Evolutionary conservation across 2,113 vertebrate genomes (phyloP).

Genomic region (Gambusia holbrooki): DNA sequence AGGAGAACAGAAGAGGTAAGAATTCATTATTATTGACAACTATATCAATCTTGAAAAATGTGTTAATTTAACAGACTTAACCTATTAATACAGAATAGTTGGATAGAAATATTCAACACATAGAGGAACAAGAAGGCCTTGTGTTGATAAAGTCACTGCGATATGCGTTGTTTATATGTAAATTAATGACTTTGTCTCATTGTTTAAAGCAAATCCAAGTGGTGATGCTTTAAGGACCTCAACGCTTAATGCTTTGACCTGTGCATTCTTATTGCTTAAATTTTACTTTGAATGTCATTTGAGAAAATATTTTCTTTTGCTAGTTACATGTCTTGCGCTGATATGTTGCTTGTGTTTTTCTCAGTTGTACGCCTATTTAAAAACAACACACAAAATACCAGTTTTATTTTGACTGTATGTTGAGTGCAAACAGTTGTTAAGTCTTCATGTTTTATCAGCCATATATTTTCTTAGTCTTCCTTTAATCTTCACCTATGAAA

Average conservation of each 20-base stretch:
- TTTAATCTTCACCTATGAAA: not conserved
- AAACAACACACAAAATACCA: not conserved
- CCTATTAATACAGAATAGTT: not conserved
- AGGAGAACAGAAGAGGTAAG: slow-evolving; percentile 70
- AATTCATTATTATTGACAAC: not conserved
- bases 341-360: not conserved
- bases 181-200: not conserved
- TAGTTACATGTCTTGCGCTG: not conserved
- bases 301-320: not conserved
- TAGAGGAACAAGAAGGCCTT: not conserved
- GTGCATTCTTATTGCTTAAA: not conserved
- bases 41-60: not conserved
- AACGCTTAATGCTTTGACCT: not conserved
- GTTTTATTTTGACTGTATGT: not conserved
- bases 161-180: not conserved
- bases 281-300: not conserved
- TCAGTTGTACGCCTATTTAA: not conserved
- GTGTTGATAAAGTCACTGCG: not conserved
- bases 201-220: not conserved
- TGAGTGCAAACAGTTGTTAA: not conserved
- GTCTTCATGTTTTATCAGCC: not conserved
- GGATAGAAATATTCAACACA: not conserved
- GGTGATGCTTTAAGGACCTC: not conserved
- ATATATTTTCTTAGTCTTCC: not conserved
- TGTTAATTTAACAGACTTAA: not conserved